phyloP scores from a whole-genome alignment of 1,140 invertebrate species.

The Hylyphantes graminicola region DNA sequence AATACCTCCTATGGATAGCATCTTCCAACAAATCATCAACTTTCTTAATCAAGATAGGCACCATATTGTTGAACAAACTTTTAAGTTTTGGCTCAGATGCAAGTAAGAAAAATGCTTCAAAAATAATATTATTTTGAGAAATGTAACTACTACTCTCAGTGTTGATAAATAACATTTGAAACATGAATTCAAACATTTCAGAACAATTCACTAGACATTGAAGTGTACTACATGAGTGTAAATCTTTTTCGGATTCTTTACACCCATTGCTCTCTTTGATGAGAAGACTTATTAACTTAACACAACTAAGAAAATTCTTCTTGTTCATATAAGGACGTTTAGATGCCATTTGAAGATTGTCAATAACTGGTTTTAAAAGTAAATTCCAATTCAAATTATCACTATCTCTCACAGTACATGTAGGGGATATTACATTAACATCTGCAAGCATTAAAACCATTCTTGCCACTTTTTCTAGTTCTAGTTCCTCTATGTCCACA shows the following conservation, averaged over 20 bases:
- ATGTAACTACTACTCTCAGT: neutral
- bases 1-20: neutral
- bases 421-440: neutral
- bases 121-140: slow-evolving; percentile 8
- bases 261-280: slow-evolving; percentile 16
- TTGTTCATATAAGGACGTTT: slow-evolving; percentile 37
- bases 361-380: slow-evolving; percentile 16
- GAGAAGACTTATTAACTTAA: slow-evolving; percentile 25
- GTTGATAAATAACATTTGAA: slow-evolving; percentile 4
- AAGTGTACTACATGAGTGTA: neutral
- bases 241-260: neutral
- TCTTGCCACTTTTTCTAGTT: slow-evolving; percentile 2
- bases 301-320: slow-evolving; percentile 7
- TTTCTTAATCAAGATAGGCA: neutral
- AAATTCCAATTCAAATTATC: neutral
- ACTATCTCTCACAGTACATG: neutral
- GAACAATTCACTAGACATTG: neutral
- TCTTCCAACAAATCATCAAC: slow-evolving; percentile 15
- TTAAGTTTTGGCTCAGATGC: neutral
- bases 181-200: slow-evolving; percentile 37
- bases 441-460: slow-evolving; percentile 23
- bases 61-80: neutral
- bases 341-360: neutral
- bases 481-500: neutral
- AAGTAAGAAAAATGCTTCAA: neutral